Base-by-base conservation (phyloP, 2,888 invertebrate species). In the Coelogynopora nodosa region DNA sequence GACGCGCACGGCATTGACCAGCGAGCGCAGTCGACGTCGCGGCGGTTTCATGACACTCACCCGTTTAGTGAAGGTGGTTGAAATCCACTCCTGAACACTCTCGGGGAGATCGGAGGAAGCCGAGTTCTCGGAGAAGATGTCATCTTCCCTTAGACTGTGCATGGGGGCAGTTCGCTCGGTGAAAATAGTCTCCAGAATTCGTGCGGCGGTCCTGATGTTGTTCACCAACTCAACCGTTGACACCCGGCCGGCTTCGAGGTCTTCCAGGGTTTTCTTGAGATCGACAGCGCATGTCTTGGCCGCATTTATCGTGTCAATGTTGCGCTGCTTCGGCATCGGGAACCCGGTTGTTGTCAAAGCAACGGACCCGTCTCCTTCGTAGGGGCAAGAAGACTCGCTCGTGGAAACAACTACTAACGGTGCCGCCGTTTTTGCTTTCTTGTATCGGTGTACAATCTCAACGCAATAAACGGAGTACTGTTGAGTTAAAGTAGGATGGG, bases 41-140 rank as follows among this genome's bases (percentile, higher is more conserved):
- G 85, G 87, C 13, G 74, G 74, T 30, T 67, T 49, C 5, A 86
- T 26, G 13, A 86, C 67, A n/a, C 86, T 87, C n/a, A 30, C 67
- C 23, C 86, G 0, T 31, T 67, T 85, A 0, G 87, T 87, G 67
- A 87, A 87, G 26, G 87, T 87, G n/a, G 85, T 86, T 10, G 84
- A 86, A n/a, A 87, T 85, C 87, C 87, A 87, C 67, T 87, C 67
- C 31, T 87, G 87, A n/a, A 87, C 87, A 26, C 49, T 67, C 30
- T 87, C 87, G 26, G 87, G 87, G 0, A 87, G 30, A 29, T 85
- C 85, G 23, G 74, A 10, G 0, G 85, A 85, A n/a, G n/a, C n/a
- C 27, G 67, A 67, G 23, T 67, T 85, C 30, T 85, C 85, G 26
- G 85, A 85, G 30, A 85, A 85, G 28, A 85, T 85, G 30, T 85